A percentile compares a stretch with the other conserved stretches of the same genome.
Conservation (phyloP, 2,888 invertebrate genomes). For the Agrotis clavis region DNA sequence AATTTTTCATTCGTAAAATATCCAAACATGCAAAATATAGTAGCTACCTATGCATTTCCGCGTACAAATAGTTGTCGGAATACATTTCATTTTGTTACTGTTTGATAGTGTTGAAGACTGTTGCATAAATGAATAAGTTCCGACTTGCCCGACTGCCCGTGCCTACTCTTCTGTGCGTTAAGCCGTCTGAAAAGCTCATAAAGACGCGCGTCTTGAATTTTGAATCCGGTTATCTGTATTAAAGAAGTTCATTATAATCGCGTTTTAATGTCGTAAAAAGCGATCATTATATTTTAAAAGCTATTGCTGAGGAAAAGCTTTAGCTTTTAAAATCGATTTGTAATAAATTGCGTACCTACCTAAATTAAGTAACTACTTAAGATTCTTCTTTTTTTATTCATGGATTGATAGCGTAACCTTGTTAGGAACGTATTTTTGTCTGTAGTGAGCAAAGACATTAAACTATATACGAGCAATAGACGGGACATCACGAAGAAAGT, state of each 20-base stretch:
- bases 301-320: too few species aligned
- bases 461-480: too few species aligned
- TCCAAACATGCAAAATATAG: not conserved
- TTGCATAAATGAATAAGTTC: conserved; percentile 43
- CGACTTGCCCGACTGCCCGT: conserved; percentile 13
- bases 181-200: conserved; percentile 46
- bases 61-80: conserved; percentile 1
- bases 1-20: too few species aligned
- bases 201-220: conserved; percentile 38
- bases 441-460: too few species aligned
- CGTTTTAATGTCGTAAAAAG: not conserved
- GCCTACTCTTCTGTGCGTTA: conserved; percentile 44
- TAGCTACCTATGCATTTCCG: not conserved
- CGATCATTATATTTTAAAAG: too few species aligned
- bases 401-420: not conserved
- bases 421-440: not conserved
- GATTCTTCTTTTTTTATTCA: not conserved
- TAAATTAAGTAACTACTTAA: not conserved
- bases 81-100: conserved; percentile 6
- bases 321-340: too few species aligned
- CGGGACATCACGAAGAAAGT: too few species aligned
- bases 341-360: too few species aligned
- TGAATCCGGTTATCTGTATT: not conserved
- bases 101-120: conserved; percentile 16
- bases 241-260: not conserved